Percentiles rank a stretch among this genome's conserved stretches.
Evolutionary conservation across 2,113 vertebrate species (phyloP).

Genomic region (Tragelaphus strepsiceros): DNA sequence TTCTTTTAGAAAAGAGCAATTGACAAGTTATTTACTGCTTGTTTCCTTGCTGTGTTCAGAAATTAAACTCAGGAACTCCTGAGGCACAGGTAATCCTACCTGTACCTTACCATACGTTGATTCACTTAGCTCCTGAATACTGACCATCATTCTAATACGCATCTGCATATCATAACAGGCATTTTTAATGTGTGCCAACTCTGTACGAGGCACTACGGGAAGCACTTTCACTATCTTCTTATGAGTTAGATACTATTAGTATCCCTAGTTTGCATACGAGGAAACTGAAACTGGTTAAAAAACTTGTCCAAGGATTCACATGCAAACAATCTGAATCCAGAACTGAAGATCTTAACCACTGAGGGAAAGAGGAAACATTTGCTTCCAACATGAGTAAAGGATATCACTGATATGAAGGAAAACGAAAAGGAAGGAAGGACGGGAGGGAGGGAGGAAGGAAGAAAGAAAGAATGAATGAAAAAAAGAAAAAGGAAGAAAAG

Average conservation of each 20-base stretch:
- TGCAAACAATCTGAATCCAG: neutral
- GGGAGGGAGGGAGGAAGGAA: accelerated
- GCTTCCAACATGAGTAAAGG: neutral
- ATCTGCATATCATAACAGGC: neutral
- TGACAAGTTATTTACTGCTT: neutral
- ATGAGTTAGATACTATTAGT: neutral
- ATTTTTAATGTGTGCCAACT: neutral
- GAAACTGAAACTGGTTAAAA: neutral
- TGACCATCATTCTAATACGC: neutral
- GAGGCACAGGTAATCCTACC: neutral
- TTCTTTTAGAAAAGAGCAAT: neutral
- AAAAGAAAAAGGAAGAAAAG: neutral
- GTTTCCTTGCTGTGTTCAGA: neutral
- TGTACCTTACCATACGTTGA: neutral
- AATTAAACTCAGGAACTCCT: neutral
- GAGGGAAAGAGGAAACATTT: neutral
- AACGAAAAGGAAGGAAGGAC: neutral
- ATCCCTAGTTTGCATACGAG: neutral
- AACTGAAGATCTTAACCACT: neutral
- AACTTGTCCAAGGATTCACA: neutral
- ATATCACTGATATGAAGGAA: neutral
- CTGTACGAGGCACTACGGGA: neutral
- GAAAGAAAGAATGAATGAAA: neutral
- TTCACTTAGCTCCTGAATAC: neutral
- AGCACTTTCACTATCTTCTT: neutral